A percentile compares a stretch with the other conserved stretches of the same genome.
These are phyloP conservation scores for Elanoides forficatus DNA, from an alignment of 2,113 vertebrate species.

Conservation along the genomic window DNA sequence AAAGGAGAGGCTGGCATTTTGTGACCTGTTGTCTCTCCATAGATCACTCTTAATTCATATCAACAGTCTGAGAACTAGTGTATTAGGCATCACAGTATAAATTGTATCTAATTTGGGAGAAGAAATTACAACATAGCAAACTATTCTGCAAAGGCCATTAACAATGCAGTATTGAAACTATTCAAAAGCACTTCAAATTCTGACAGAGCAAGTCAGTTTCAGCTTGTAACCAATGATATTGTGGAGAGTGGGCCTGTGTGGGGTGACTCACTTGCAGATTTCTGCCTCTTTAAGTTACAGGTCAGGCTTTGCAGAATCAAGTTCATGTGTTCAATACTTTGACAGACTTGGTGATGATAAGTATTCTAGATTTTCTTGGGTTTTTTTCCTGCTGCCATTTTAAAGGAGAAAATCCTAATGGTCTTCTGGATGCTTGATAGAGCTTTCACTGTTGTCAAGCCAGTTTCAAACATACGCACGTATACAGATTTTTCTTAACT, in stretches of 20 bases:
- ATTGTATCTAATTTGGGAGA: background rate
- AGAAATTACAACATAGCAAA: background rate
- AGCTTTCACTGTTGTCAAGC: background rate
- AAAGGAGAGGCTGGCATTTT: background rate
- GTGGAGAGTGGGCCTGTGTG: background rate
- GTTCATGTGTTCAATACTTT: background rate
- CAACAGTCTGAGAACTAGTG: background rate
- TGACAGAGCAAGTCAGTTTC: background rate
- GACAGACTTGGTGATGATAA: background rate
- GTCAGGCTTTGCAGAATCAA: background rate
- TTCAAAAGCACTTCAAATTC: background rate
- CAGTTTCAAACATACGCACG: background rate
- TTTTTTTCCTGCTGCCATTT: background rate
- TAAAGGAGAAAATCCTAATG: background rate
- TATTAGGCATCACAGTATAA: background rate
- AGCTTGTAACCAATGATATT: background rate
- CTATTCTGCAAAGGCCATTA: background rate
- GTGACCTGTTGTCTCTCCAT: background rate
- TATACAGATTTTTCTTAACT: background rate
- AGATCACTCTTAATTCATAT: background rate
- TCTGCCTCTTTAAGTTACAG: background rate
- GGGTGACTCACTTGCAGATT: background rate
- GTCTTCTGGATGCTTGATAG: background rate
- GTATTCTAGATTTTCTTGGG: background rate
- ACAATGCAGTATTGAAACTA: background rate